Conservation (phyloP, 2,113 vertebrate species). For the Upupa epops region DNA sequence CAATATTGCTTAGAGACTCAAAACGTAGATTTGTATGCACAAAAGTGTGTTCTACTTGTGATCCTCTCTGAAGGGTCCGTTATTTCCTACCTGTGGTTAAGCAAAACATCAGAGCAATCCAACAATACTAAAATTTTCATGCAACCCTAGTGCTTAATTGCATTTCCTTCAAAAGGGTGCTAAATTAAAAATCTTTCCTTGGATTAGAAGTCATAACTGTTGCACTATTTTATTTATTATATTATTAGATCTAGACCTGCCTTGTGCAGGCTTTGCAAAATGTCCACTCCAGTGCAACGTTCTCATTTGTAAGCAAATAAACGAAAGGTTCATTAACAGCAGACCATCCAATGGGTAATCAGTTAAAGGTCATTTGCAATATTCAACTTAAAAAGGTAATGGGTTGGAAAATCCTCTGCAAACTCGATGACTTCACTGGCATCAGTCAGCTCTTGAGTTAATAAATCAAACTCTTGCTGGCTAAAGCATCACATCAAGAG, state of each 20-base stretch:
- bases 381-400: neutral
- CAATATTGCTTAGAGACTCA: neutral
- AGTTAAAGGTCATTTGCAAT: neutral
- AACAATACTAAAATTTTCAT: neutral
- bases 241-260: neutral
- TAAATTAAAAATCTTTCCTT: neutral
- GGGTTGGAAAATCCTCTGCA: neutral
- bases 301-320: neutral
- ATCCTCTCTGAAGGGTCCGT: neutral
- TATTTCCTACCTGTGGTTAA: neutral
- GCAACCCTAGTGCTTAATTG: neutral
- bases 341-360: neutral
- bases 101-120: neutral
- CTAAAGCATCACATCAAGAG: conserved; percentile 39
- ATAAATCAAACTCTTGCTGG: conserved; percentile 43
- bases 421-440: neutral
- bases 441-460: neutral
- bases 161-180: neutral
- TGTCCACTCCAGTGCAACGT: neutral
- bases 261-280: neutral
- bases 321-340: neutral
- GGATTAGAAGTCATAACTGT: neutral
- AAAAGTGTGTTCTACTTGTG: neutral
- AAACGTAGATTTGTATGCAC: neutral
- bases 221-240: neutral